Base-by-base conservation (phyloP, 2,113 vertebrate genomes). In the Ariopsis seemanni region DNA sequence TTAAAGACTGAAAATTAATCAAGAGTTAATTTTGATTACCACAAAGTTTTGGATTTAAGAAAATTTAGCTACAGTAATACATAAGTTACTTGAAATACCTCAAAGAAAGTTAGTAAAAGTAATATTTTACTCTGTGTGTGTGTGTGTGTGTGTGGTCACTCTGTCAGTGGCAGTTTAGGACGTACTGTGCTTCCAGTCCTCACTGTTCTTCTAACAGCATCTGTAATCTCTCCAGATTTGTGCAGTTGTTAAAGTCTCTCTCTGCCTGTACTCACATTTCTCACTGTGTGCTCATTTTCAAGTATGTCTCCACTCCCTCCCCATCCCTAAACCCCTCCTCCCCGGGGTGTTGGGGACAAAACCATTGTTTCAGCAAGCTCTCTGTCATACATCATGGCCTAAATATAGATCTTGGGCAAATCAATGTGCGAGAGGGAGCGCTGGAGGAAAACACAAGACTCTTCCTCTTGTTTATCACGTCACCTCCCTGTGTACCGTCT, bases 361-460 rank as follows among this genome's bases (percentile, higher is more conserved):
- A 82, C 75, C 90, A 89, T 89, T 91, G 88, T 89, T 81, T 89
- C 85, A 82, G 69, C 78, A 78, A 92, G 90, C 89, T 90, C 87
- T 81, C 89, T 88, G 85, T 89, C 85, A 89, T 86, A 88, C 88
- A 89, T 93, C 84, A 90, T 87, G 80, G 67, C 5, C 60, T 85
- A 90, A 82, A 92, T 90, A 89, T 91, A 92, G 89, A 83, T 78
- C 58, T 75, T 82, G 57, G 58, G 72, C 75, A 90, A 90, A 91
- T 90, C 83, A 90, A 87, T 88, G 84, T 72, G 69, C 22, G 71
- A 75, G 82, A 85, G 71, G 85, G 79, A 90, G 86, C 60, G 78
- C 50, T 65, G 67, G 53, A 82, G 84, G 85, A 86, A 83, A 85
- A 85, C 85, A 81, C 65, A 57, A 77, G 34, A 75, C 85, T 77